Conservation (phyloP, 2,797 vertebrate genomes). For the Neopelma chrysocephalum region DNA sequence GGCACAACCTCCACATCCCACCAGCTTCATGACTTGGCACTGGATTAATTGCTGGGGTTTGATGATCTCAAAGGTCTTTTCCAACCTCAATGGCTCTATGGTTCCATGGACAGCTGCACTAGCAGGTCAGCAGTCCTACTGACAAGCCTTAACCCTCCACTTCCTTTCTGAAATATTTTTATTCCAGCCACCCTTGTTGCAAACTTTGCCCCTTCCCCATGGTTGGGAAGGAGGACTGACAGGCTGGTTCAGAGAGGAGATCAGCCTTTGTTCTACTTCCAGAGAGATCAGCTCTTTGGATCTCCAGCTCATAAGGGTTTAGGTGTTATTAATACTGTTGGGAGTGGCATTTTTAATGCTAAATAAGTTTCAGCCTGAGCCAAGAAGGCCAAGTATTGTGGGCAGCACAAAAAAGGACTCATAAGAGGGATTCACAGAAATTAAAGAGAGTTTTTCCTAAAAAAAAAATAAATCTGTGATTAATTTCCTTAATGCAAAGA, state of each 20-base stretch:
- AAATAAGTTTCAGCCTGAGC: neutral
- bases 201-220: neutral
- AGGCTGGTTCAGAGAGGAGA: neutral
- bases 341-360: conserved; percentile 1
- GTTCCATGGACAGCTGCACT: neutral
- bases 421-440: neutral
- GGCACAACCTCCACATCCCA: neutral
- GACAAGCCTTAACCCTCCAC: neutral
- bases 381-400: neutral
- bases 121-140: neutral
- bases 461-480: neutral
- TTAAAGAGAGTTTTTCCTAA: neutral
- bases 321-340: neutral
- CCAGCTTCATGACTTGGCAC: accelerated
- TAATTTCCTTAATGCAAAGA: conserved; percentile 27
- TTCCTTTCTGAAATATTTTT: neutral
- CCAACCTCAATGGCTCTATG: neutral
- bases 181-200: neutral
- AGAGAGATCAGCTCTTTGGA: neutral
- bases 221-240: neutral
- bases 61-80: neutral
- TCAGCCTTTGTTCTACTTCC: neutral
- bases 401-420: neutral
- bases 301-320: neutral
- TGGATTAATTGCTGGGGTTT: neutral